phyloP scores from a whole-genome alignment of 2,113 vertebrate genomes.

The Paradoxurus hermaphroditus region DNA sequence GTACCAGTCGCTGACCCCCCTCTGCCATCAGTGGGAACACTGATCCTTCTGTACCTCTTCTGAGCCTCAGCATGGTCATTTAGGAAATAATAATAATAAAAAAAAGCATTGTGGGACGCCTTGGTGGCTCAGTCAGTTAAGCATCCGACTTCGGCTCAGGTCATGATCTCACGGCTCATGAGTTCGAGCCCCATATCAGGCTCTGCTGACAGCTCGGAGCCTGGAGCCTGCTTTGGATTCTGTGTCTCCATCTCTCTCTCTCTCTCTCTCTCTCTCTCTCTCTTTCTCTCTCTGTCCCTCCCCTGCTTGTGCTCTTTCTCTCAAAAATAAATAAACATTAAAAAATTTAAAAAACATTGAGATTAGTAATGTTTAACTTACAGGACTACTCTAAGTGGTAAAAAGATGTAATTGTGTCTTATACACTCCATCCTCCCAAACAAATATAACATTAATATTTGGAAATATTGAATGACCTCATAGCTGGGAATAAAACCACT shows the following conservation, averaged over 20 bases:
- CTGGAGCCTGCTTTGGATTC: no score
- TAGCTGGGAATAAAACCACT: constrained; percentile 10
- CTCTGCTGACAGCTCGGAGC: no score
- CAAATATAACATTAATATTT: neutral
- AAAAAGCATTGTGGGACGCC: no score
- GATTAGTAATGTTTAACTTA: neutral
- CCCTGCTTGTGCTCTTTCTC: no score
- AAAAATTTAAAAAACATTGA: neutral
- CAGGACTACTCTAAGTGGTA: neutral
- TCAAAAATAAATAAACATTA: no score
- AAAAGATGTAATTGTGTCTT: neutral
- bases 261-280: no score
- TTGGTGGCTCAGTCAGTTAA: no score
- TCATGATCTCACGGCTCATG: no score
- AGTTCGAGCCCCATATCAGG: no score
- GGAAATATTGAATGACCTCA: constrained; percentile 2
- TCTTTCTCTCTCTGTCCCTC: no score
- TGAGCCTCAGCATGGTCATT: neutral
- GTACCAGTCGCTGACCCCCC: neutral
- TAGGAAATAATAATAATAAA: neutral
- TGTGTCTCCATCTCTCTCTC: no score
- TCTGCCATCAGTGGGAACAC: neutral
- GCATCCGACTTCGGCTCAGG: no score
- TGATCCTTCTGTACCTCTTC: neutral
- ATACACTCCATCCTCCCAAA: neutral